These are phyloP conservation scores for Gerris buenoi DNA, from an alignment of 1,140 invertebrate species.

Conservation along the genomic window DNA sequence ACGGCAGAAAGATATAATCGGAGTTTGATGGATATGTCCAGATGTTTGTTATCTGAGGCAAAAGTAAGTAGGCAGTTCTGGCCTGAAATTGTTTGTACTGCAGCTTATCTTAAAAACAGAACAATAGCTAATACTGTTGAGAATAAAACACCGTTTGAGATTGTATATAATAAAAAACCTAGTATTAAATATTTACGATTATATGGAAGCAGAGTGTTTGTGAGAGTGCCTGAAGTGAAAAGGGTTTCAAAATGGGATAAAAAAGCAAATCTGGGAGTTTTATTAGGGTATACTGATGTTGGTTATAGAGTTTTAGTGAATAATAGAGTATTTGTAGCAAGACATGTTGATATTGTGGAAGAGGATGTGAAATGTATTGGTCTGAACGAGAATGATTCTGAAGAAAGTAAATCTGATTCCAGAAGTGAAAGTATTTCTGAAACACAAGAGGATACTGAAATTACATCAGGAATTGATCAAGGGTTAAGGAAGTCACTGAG, in stretches of 20 bases:
- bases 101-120: slow-evolving; percentile 15
- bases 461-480: too few relatives aligned
- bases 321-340: slow-evolving; percentile 20
- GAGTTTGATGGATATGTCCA: slow-evolving; percentile 13
- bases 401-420: not conserved
- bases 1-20: slow-evolving; percentile 14
- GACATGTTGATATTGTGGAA: slow-evolving; percentile 21
- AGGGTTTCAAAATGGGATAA: slow-evolving; percentile 17
- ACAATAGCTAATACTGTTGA: too few relatives aligned
- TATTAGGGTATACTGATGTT: slow-evolving; percentile 17
- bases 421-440: too few relatives aligned
- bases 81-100: slow-evolving; percentile 13
- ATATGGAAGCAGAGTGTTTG: slow-evolving; percentile 20
- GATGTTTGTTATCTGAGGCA: slow-evolving; percentile 15
- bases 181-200: too few relatives aligned
- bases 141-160: too few relatives aligned
- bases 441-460: too few relatives aligned
- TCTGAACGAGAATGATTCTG: slow-evolving; percentile 13
- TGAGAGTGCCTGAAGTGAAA: slow-evolving; percentile 14
- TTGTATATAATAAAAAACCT: too few relatives aligned
- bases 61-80: slow-evolving; percentile 12
- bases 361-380: slow-evolving; percentile 16
- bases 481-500: too few relatives aligned
- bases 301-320: slow-evolving; percentile 20
- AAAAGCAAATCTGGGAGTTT: slow-evolving; percentile 19